phyloP scores from a whole-genome alignment of 2,888 invertebrate genomes.

The Euproctis similis region DNA sequence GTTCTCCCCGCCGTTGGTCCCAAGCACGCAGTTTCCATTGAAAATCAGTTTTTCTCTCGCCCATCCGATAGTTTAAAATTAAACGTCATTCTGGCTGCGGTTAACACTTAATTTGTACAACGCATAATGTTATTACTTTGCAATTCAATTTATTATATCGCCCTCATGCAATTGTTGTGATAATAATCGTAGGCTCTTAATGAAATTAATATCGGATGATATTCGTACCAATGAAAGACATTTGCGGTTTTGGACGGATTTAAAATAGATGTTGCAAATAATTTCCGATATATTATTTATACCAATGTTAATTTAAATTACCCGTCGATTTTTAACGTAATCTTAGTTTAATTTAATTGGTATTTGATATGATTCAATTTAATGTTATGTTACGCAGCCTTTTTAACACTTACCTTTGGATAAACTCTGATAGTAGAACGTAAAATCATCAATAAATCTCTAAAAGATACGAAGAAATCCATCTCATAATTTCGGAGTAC shows the following conservation, averaged over 20 bases:
- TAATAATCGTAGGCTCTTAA: conserved; percentile 61
- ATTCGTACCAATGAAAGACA: conserved; percentile 33
- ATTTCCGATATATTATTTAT: neutral
- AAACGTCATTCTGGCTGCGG: conserved; percentile 69
- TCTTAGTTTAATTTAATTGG: no score
- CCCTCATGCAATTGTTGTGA: conserved; percentile 57
- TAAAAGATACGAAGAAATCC: no score
- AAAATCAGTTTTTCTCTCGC: conserved; percentile 65
- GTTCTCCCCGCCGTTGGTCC: conserved; percentile 31
- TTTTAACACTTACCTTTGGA: no score
- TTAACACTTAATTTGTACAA: conserved; percentile 67
- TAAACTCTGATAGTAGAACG: no score
- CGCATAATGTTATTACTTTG: conserved; percentile 64
- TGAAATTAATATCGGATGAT: conserved; percentile 61
- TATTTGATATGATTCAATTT: no score
- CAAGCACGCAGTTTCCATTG: conserved; percentile 37
- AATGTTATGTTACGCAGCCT: no score
- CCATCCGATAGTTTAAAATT: conserved; percentile 68
- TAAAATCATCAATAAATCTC: no score
- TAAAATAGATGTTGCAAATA: neutral
- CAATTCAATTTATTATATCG: conserved; percentile 68
- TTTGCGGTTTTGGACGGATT: conserved; percentile 24
- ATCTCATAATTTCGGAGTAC: no score
- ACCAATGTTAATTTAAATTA: no score
- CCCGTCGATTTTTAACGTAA: no score